A percentile compares a stretch with the other conserved stretches of the same genome.
phyloP scores from a whole-genome alignment of 1,140 invertebrate genomes.

The Zaprionus davidi region DNA sequence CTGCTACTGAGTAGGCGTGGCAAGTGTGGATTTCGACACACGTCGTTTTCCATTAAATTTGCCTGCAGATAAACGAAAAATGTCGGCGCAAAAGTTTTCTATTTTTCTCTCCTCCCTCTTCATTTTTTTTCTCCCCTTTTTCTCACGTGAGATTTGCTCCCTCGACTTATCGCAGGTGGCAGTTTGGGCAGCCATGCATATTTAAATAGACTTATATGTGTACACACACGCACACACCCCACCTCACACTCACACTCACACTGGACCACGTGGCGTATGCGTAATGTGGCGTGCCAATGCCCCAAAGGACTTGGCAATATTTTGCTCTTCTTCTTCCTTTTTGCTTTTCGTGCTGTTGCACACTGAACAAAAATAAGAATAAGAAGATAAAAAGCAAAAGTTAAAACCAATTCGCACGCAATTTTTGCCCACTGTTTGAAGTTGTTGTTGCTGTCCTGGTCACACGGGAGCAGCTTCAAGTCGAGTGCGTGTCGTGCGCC shows the following conservation, averaged over 20 bases:
- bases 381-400: conserved; percentile 80
- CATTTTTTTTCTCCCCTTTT: not conserved
- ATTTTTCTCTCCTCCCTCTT: not conserved
- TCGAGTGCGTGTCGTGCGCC: conserved; percentile 49
- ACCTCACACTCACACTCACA: conserved; percentile 2
- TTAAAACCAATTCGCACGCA: conserved; percentile 81
- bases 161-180: conserved; percentile 29
- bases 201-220: conserved; percentile 34
- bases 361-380: conserved; percentile 22
- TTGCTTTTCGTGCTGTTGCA: conserved; percentile 63
- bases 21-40: conserved; percentile 45
- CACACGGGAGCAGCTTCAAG: conserved; percentile 45
- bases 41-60: conserved; percentile 78
- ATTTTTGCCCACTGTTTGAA: conserved; percentile 68
- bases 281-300: conserved; percentile 55
- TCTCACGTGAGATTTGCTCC: conserved; percentile 48
- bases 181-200: conserved; percentile 16
- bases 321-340: conserved; percentile 12
- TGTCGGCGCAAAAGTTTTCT: conserved; percentile 62
- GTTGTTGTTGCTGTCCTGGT: conserved; percentile 44
- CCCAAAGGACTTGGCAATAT: conserved; percentile 55
- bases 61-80: conserved; percentile 69
- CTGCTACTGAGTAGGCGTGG: conserved; percentile 34
- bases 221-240: not conserved
- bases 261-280: conserved; percentile 70